Conservation (phyloP, 2,888 invertebrate species). For the Polylopha cassiicola region DNA sequence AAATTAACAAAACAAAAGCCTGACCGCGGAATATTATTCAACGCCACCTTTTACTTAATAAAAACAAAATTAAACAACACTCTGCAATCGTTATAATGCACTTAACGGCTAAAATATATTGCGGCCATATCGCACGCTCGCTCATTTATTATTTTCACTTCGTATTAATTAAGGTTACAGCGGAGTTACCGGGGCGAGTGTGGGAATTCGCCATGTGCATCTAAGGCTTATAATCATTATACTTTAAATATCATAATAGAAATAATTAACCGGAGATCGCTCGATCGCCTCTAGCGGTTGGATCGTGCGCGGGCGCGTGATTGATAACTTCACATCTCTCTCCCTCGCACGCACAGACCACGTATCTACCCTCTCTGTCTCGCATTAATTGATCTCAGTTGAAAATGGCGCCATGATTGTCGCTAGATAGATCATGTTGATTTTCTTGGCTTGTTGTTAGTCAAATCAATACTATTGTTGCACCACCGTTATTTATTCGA, state of each 20-base stretch:
- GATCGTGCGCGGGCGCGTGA: conserved; percentile 70
- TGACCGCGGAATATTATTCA: conserved; percentile 11
- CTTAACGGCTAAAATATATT: conserved; percentile 32
- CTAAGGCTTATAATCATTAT: conserved; percentile 61
- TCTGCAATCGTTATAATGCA: conserved; percentile 30
- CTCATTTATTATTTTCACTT: conserved; percentile 31
- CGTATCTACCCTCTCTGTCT: conserved; percentile 41
- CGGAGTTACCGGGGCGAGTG: conserved; percentile 43
- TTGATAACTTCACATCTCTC: conserved; percentile 62
- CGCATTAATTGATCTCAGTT: conserved; percentile 68
- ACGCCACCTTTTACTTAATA: conserved; percentile 20
- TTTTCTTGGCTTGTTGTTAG: conserved; percentile 53
- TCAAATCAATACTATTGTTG: conserved; percentile 59
- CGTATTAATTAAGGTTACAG: conserved; percentile 45
- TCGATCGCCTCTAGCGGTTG: conserved; percentile 62
- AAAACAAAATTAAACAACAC: conserved; percentile 24
- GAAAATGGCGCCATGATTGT: conserved; percentile 69
- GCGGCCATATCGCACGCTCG: conserved; percentile 30
- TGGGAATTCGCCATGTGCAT: conserved; percentile 62
- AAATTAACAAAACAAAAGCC: conserved; percentile 8
- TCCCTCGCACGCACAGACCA: conserved; percentile 33
- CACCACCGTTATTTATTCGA: conserved; percentile 23
- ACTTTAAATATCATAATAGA: conserved; percentile 75
- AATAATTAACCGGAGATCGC: conserved; percentile 71
- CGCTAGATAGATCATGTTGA: conserved; percentile 63